These are phyloP conservation scores for Entosphenus tridentatus DNA, from an alignment of 2,113 vertebrate species.

Conservation along the genomic window DNA sequence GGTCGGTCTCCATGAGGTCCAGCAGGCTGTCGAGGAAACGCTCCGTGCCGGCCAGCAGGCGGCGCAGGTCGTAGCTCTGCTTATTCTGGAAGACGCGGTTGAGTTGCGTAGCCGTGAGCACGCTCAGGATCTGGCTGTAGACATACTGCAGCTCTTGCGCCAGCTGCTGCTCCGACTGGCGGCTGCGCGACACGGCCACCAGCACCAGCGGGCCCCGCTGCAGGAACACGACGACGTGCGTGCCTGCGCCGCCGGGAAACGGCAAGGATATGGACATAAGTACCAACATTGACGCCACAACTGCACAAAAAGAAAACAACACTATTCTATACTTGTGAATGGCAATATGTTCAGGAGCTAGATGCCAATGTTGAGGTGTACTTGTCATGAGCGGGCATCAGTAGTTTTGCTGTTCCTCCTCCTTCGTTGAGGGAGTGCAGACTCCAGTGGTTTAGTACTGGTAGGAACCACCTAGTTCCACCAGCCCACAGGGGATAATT, in stretches of 20 bases:
- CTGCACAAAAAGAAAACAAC: no score
- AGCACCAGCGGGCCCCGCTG: constrained; percentile 63
- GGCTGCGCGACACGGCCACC: constrained; percentile 51
- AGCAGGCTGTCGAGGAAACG: constrained; percentile 60
- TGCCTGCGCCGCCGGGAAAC: constrained; percentile 22
- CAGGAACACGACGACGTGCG: constrained; percentile 57
- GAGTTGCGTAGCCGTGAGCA: constrained; percentile 60
- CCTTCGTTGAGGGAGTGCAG: no score
- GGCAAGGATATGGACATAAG: no score
- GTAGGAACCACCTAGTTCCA: no score
- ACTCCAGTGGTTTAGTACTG: no score
- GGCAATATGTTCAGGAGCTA: no score
- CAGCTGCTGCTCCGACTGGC: constrained; percentile 53
- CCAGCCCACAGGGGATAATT: no score
- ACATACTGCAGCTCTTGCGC: constrained; percentile 51
- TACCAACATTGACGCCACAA: no score
- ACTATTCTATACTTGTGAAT: no score
- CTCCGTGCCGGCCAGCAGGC: constrained; percentile 58
- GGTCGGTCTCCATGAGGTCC: constrained; percentile 44
- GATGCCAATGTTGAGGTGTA: no score
- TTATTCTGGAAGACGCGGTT: constrained; percentile 66
- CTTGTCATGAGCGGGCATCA: no score
- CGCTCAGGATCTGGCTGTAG: constrained; percentile 77
- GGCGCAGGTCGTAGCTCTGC: constrained; percentile 67
- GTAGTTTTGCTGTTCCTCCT: no score